Evolutionary conservation across 2,797 vertebrate genomes (phyloP), one percentile per base, ranked within the genome.

Genomic region (Orestias chungarensis): DNA sequence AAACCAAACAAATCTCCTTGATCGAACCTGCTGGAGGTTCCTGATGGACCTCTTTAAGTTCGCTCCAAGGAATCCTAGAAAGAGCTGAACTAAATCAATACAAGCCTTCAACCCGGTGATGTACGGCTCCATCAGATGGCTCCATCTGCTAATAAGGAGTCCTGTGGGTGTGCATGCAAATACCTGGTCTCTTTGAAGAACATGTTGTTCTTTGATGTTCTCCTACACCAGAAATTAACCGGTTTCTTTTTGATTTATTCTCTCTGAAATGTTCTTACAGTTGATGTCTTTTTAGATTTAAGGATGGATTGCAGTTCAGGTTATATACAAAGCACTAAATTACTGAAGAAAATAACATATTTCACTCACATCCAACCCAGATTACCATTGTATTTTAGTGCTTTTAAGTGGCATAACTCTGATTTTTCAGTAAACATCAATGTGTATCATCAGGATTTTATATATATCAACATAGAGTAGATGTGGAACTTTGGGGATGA

Each of bases 1-100:
- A 62, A 62, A 62, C 33, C 59, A 40, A 62, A 62, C 59, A 40
- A 62, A 62, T 62, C 23, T n/a, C 35, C 40, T 62, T 62, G 59
- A 40, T 40, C n/a, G 59, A 40, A 40, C 35, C 59, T 40, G 59
- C n/a, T 62, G 59, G 35, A 62, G 35, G 59, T 62, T 62, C 59
- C 59, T 62, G 59, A 40, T 23, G 14, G 23, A 23, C 35, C 59
- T 62, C 33, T 62, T 62, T 62, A 62, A 62, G 40, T 35, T 40
- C 59, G 10, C 57, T 62, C 40, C 44, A 6, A 7, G 69, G 64
- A 73, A 7, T 62, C n/a, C 40, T 62, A 25, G 33, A 62, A 38
- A 62, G 33, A 40, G 11, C 59, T 3, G 35, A 20, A 14, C 6
- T 62, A 35, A 25, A 62, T 40, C 59, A 62, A 40, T 62, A 15